A percentile compares a stretch with the other conserved stretches of the same genome.
Evolutionary conservation across 92 coral and sea anemone species (phyloP).

Genomic region (Desmophyllum pertusum): DNA sequence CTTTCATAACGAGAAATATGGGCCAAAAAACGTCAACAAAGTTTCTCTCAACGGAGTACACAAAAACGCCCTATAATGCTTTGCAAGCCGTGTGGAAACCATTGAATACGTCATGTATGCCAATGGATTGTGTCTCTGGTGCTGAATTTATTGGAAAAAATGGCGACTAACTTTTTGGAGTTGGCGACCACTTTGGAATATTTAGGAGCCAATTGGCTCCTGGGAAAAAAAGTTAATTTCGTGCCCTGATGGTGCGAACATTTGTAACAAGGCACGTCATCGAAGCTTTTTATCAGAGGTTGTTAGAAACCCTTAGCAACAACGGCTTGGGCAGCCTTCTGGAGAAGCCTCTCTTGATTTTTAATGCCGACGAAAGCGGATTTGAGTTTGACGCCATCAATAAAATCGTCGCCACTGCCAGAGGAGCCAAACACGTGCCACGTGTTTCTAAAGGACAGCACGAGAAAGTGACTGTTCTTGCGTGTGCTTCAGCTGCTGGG

Average conservation of each 20-base stretch:
- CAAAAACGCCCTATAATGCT: too few species aligned
- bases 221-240: too few species aligned
- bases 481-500: slow-evolving; percentile 44
- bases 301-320: slow-evolving; percentile 15
- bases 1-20: too few species aligned
- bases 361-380: slow-evolving; percentile 40
- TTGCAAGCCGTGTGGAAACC: too few species aligned
- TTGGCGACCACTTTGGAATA: too few species aligned
- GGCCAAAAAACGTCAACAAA: too few species aligned
- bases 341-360: slow-evolving; percentile 22
- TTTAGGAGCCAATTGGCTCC: too few species aligned
- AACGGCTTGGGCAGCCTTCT: slow-evolving; percentile 13
- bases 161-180: too few species aligned
- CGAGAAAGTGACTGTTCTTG: slow-evolving; percentile 42
- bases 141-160: too few species aligned
- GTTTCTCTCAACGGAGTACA: too few species aligned
- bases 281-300: background rate
- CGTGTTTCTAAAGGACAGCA: slow-evolving; percentile 37
- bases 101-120: too few species aligned
- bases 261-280: background rate
- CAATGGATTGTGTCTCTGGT: too few species aligned
- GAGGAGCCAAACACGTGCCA: slow-evolving; percentile 37
- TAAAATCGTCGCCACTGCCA: slow-evolving; percentile 38
- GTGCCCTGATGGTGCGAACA: background rate
- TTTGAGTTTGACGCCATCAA: slow-evolving; percentile 50